These are phyloP conservation scores for Protodeltote pygarga DNA, from an alignment of 2,888 invertebrate genomes.

Conservation along the genomic window DNA sequence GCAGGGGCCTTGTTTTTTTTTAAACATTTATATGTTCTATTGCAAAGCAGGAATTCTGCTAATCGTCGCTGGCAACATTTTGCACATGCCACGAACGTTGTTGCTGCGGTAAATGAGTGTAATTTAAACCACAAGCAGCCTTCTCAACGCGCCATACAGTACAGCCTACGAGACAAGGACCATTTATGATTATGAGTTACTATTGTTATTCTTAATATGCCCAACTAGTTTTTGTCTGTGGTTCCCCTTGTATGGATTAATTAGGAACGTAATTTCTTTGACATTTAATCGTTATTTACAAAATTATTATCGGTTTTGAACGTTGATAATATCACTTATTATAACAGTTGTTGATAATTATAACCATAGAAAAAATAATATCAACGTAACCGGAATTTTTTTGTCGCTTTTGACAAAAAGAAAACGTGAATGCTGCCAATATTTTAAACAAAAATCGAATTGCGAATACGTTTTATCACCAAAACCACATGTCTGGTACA, in stretches of 20 bases:
- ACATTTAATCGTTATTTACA: slow-evolving; percentile 10
- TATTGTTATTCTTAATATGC: slow-evolving; percentile 41
- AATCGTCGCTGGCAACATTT: slow-evolving; percentile 82
- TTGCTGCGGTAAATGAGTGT: slow-evolving; percentile 78
- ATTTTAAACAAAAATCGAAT: too few relatives aligned
- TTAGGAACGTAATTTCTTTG: slow-evolving; percentile 10
- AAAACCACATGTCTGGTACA: too few relatives aligned
- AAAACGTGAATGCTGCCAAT: too few relatives aligned
- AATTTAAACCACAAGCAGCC: slow-evolving; percentile 76
- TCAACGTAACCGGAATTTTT: background rate
- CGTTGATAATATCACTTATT: background rate
- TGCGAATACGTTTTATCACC: too few relatives aligned
- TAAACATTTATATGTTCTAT: slow-evolving; percentile 79
- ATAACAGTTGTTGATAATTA: too few relatives aligned
- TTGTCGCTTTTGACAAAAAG: too few relatives aligned
- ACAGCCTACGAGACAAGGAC: slow-evolving; percentile 41
- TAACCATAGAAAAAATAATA: background rate
- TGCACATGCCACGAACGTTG: slow-evolving; percentile 74
- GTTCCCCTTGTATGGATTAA: slow-evolving; percentile 19
- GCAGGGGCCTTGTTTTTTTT: slow-evolving; percentile 81
- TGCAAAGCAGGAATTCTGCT: slow-evolving; percentile 81
- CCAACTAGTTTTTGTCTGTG: slow-evolving; percentile 25
- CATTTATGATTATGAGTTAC: slow-evolving; percentile 46
- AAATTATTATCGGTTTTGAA: slow-evolving; percentile 5
- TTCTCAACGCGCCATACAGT: slow-evolving; percentile 56